Base-by-base conservation (phyloP, 2,888 invertebrate genomes). In the Cactoblastis cactorum region DNA sequence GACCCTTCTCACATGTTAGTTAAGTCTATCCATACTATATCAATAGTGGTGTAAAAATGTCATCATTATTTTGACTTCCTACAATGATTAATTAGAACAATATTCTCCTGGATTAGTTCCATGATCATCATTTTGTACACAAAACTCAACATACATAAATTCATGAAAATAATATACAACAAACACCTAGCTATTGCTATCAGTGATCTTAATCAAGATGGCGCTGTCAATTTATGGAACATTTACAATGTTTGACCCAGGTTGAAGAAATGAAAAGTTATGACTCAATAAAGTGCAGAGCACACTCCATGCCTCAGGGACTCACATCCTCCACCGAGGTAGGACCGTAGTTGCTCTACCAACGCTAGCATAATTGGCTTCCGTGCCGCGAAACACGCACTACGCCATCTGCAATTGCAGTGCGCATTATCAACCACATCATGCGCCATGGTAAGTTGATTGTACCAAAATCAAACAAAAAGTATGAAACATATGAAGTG, bases 311-410 rank as follows among this genome's bases (percentile, higher is more conserved):
- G 73, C 74, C 58, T 62, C 59, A 69, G 74, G 70, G 80, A 87
- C 88, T 89, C 86, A 89, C 88, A 85, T 84, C 88, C 88, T 77
- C 88, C 88, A 80, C 81, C 82, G 77, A 89, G 87, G 82, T 89
- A 89, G 64, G 80, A 80, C 78, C 87, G 86, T 61, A 89, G 87
- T 76, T 88, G 87, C 78, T 88, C 88, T 78, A 89, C 88, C 86
- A 89, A 83, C 80, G 88, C 88, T 87, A 89, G 83, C 88, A 89
- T 89, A 81, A 80, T 76, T 82, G 85, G 83, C 81, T 69, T 73
- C 80, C 73, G 80, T 77, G 80, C 79, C 74, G 71, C 74, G 71
- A 74, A 76, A 78, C 78, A 83, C 80, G 78, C 81, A 76, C 85
- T 80, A 88, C 86, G 77, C 83, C 88, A 87, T 84, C 88, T 87